Conservation (phyloP, 1,140 invertebrate genomes). For the Pantala flavescens region DNA sequence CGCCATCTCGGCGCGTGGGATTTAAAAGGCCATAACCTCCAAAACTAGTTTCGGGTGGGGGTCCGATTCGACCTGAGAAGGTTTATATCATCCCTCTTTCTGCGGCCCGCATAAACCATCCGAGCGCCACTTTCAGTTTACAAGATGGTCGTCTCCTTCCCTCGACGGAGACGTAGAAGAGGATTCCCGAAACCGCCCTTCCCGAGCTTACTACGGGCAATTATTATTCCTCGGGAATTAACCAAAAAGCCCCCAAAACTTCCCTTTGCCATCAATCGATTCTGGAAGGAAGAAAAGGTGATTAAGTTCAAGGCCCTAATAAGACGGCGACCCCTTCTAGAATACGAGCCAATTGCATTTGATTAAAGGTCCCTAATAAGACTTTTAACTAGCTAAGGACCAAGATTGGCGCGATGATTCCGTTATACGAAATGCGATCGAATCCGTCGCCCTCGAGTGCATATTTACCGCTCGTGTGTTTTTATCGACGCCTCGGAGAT, state of each 20-base stretch:
- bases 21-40: conserved; percentile 1
- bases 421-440: not conserved
- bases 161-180: not conserved
- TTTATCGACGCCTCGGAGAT: too few relatives aligned
- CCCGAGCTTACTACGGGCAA: not conserved
- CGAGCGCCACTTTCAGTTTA: not conserved
- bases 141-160: not conserved
- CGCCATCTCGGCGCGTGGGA: not conserved
- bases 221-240: conserved; percentile 10
- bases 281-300: not conserved
- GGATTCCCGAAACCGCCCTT: not conserved
- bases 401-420: not conserved
- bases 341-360: not conserved
- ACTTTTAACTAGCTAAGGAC: not conserved
- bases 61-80: not conserved
- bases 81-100: conserved; percentile 3
- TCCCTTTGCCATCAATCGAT: not conserved
- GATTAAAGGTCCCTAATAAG: conserved; percentile 4
- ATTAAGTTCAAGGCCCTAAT: not conserved
- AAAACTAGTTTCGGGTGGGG: not conserved
- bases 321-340: not conserved
- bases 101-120: not conserved
- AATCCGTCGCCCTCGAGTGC: not conserved
- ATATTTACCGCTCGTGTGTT: too few relatives aligned
- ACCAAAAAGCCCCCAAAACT: conserved; percentile 4